Conservation (phyloP, 2,888 invertebrate species). For the Mythimna albipuncta region DNA sequence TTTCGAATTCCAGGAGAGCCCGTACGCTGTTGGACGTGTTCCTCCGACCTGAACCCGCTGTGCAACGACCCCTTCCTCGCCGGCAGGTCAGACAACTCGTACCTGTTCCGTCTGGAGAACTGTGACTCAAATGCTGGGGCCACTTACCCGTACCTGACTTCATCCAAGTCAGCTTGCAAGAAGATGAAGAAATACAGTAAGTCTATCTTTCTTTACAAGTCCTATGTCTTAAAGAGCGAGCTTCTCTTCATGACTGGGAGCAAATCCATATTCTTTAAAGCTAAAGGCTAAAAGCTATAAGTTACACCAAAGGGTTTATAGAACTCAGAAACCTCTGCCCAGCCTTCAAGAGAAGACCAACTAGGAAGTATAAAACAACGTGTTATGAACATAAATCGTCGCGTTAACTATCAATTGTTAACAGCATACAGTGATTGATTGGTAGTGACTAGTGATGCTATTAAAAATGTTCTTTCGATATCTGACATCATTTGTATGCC, state of each 20-base stretch:
- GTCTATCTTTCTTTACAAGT: conserved; percentile 56
- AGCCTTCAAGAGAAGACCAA: neutral
- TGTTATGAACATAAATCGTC: neutral
- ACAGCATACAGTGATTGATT: neutral
- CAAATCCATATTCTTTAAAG: too few relatives aligned
- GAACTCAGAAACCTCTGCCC: neutral
- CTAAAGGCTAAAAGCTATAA: too few relatives aligned
- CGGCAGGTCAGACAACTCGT: conserved; percentile 85
- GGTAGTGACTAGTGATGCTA: neutral
- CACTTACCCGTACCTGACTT: conserved; percentile 85
- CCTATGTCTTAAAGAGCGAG: too few relatives aligned
- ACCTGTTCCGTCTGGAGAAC: conserved; percentile 86
- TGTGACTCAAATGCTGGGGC: conserved; percentile 87
- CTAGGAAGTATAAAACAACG: neutral
- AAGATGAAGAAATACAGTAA: conserved; percentile 94
- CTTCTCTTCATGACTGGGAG: neutral
- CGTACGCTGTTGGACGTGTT: conserved; percentile 94
- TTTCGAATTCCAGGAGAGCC: conserved; percentile 90
- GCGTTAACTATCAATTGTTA: neutral
- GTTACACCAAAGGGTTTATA: neutral
- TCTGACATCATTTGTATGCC: conserved; percentile 30
- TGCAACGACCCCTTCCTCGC: conserved; percentile 94
- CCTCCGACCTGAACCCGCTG: conserved; percentile 92
- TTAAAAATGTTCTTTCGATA: neutral
- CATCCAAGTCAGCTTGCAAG: conserved; percentile 93